phyloP scores from a whole-genome alignment of 2,888 invertebrate species.

The Chironomus tentans region DNA sequence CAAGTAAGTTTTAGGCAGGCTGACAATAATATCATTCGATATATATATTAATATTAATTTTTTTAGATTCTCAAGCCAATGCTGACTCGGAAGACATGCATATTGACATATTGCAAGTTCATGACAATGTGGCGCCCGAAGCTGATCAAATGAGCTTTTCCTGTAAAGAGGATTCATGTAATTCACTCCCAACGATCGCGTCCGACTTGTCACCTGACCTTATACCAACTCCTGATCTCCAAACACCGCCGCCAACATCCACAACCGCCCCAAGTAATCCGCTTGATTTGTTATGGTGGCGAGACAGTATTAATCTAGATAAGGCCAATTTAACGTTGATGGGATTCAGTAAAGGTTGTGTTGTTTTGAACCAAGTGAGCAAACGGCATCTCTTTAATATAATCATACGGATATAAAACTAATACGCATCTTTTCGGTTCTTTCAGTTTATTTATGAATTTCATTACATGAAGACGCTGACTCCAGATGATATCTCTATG shows the following conservation, averaged over 20 bases:
- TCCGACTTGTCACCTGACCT: slow-evolving; percentile 22
- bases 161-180: slow-evolving; percentile 30
- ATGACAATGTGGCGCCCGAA: slow-evolving; percentile 41
- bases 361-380: slow-evolving; percentile 70
- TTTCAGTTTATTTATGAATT: slow-evolving; percentile 67
- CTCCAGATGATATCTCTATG: slow-evolving; percentile 54
- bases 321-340: slow-evolving; percentile 54
- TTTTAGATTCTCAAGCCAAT: slow-evolving; percentile 28
- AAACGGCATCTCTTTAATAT: slow-evolving; percentile 7
- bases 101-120: slow-evolving; percentile 50
- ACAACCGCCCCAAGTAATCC: slow-evolving; percentile 26
- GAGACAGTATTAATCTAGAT: slow-evolving; percentile 48
- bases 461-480: slow-evolving; percentile 59
- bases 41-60: neutral
- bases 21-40: too few relatives aligned
- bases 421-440: slow-evolving; percentile 37
- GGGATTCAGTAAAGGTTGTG: slow-evolving; percentile 90
- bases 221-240: slow-evolving; percentile 12
- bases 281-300: slow-evolving; percentile 50
- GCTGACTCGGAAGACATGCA: slow-evolving; percentile 44
- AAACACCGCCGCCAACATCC: slow-evolving; percentile 30
- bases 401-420: slow-evolving; percentile 2
- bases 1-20: neutral
- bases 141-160: slow-evolving; percentile 35
- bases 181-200: slow-evolving; percentile 27